These are phyloP conservation scores for Leptopilina myrica DNA, from an alignment of 2,888 invertebrate genomes.

Conservation along the genomic window DNA sequence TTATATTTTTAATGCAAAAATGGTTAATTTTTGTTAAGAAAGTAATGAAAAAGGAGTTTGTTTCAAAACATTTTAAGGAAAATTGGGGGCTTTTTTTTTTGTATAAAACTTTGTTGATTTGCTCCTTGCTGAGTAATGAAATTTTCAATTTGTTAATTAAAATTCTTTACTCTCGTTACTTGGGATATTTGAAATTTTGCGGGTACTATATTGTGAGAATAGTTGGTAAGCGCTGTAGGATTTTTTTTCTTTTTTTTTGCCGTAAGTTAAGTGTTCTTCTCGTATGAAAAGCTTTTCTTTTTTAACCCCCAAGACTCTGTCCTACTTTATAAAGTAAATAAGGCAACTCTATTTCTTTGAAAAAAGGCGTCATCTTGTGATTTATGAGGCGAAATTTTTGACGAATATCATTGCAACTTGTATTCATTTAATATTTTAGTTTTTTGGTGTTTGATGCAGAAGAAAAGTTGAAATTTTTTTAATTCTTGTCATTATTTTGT, in stretches of 20 bases:
- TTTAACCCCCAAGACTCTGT: slow-evolving; percentile 40
- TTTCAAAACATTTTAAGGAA: no score
- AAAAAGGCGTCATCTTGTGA: neutral
- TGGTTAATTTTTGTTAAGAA: no score
- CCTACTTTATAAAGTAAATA: slow-evolving; percentile 45
- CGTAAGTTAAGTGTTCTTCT: slow-evolving; percentile 50
- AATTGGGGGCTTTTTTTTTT: neutral
- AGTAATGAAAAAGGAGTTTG: no score
- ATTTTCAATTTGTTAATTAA: slow-evolving; percentile 7
- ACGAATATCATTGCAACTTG: neutral
- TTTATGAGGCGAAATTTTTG: neutral
- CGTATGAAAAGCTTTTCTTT: slow-evolving; percentile 42
- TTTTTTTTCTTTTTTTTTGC: slow-evolving; percentile 45
- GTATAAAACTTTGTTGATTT: neutral
- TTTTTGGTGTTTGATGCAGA: no score
- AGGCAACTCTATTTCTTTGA: neutral
- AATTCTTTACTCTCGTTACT: slow-evolving; percentile 29
- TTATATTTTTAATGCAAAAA: neutral
- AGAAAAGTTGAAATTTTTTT: no score
- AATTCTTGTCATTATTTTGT: no score
- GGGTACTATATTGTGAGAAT: slow-evolving; percentile 43
- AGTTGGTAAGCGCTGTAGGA: slow-evolving; percentile 39
- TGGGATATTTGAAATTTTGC: slow-evolving; percentile 27
- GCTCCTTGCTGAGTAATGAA: neutral
- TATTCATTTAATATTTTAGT: neutral